Conservation (phyloP, 2,888 invertebrate species). For the Holacanthella duospinosa region DNA sequence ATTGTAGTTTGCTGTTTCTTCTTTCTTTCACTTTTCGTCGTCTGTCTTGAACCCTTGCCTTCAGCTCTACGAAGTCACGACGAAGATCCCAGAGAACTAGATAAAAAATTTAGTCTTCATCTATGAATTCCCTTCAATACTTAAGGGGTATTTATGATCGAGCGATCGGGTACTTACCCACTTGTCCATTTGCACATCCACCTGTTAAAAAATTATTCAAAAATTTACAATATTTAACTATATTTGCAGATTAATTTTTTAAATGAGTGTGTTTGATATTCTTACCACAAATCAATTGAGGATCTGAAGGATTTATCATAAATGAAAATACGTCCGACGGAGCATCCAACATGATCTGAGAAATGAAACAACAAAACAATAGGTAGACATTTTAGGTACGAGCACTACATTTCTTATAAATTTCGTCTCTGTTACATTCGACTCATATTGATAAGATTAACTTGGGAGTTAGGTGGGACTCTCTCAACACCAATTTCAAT, state of each 20-base stretch:
- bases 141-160: background rate
- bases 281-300: slow-evolving; percentile 15
- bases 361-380: background rate
- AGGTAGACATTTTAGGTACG: background rate
- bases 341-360: slow-evolving; percentile 32
- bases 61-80: slow-evolving; percentile 23
- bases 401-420: background rate
- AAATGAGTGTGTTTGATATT: background rate
- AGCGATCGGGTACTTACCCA: slow-evolving; percentile 10
- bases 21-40: background rate
- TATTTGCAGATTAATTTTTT: background rate
- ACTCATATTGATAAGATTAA: no score
- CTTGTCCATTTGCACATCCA: slow-evolving; percentile 36
- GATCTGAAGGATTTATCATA: slow-evolving; percentile 31
- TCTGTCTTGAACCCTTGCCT: slow-evolving; percentile 27
- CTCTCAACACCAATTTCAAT: no score
- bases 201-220: slow-evolving; percentile 11
- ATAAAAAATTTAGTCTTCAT: background rate
- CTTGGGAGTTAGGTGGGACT: no score
- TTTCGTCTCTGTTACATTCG: no score
- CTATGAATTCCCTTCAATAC: background rate
- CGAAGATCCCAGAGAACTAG: slow-evolving; percentile 33
- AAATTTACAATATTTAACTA: background rate
- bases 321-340: slow-evolving; percentile 33
- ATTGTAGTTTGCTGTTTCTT: slow-evolving; percentile 14